Conservation (phyloP, 2,888 invertebrate genomes). For the Nysson spinosus region DNA sequence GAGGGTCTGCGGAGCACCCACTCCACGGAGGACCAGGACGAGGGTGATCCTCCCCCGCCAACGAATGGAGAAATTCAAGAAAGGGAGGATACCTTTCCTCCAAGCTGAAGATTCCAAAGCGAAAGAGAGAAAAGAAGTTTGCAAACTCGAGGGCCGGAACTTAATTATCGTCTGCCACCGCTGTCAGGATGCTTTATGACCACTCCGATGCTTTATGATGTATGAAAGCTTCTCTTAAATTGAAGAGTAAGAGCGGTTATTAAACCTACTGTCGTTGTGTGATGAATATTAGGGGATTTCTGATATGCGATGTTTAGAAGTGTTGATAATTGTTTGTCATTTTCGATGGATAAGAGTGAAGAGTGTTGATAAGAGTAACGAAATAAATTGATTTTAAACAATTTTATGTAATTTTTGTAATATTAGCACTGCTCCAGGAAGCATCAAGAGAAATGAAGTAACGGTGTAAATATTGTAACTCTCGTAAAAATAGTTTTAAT, state of each 20-base stretch:
- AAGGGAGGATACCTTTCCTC: background rate
- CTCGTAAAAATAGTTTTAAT: too few relatives aligned
- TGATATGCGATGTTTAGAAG: too few relatives aligned
- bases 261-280: background rate
- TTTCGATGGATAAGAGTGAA: too few relatives aligned
- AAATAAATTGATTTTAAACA: too few relatives aligned
- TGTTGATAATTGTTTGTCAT: too few relatives aligned
- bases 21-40: conserved; percentile 11
- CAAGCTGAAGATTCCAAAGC: conserved; percentile 9
- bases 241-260: background rate
- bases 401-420: too few relatives aligned
- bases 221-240: conserved; percentile 9
- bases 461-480: too few relatives aligned
- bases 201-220: conserved; percentile 8
- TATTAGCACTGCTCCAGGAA: too few relatives aligned
- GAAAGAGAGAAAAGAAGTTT: conserved; percentile 43
- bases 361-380: too few relatives aligned
- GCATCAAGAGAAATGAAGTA: too few relatives aligned
- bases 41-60: too few relatives aligned
- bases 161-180: conserved; percentile 73
- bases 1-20: conserved; percentile 33
- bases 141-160: conserved; percentile 70
- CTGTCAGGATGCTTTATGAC: conserved; percentile 65
- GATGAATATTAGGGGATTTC: background rate
- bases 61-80: background rate